Evolutionary conservation across 2,797 vertebrate genomes (phyloP).

Genomic region (Diplodus puntazzo): DNA sequence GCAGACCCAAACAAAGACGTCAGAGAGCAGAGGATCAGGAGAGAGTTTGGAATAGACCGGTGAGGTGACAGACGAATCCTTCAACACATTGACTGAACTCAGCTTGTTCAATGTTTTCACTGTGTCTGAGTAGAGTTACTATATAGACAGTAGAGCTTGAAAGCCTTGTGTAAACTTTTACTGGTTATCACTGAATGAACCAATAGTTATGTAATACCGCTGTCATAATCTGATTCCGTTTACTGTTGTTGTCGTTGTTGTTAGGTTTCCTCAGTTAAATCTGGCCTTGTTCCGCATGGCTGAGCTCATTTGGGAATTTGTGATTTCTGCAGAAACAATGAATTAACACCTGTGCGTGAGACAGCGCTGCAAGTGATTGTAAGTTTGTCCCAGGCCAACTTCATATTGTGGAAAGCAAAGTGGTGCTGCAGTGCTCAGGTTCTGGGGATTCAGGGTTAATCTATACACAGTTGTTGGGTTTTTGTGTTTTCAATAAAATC

Average conservation of each 20-base stretch:
- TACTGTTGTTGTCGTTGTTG: not conserved
- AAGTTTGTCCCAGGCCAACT: not conserved
- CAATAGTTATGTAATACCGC: slow-evolving; percentile 51
- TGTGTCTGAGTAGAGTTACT: slow-evolving; percentile 34
- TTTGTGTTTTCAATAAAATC: not conserved
- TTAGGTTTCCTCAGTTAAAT: slow-evolving; percentile 7
- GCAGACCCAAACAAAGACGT: slow-evolving; percentile 20
- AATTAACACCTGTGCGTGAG: slow-evolving; percentile 9
- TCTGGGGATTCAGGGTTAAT: not conserved
- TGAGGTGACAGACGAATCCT: slow-evolving; percentile 42
- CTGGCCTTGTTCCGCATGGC: slow-evolving; percentile 17
- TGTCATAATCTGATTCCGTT: slow-evolving; percentile 35
- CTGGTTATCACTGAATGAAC: slow-evolving; percentile 24
- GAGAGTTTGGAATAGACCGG: slow-evolving; percentile 43
- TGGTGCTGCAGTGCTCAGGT: not conserved
- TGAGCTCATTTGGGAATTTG: slow-evolving; percentile 20
- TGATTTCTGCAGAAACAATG: slow-evolving; percentile 20
- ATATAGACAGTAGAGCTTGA: slow-evolving; percentile 24
- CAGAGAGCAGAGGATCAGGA: slow-evolving; percentile 21
- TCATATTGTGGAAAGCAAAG: not conserved
- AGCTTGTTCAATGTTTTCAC: slow-evolving; percentile 47
- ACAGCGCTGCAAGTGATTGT: not conserved
- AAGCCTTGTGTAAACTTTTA: slow-evolving; percentile 25
- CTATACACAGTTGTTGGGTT: no score
- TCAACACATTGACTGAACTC: slow-evolving; percentile 44